Evolutionary conservation across 2,797 vertebrate species (phyloP).

Genomic region (Peromyscus melanophrys): DNA sequence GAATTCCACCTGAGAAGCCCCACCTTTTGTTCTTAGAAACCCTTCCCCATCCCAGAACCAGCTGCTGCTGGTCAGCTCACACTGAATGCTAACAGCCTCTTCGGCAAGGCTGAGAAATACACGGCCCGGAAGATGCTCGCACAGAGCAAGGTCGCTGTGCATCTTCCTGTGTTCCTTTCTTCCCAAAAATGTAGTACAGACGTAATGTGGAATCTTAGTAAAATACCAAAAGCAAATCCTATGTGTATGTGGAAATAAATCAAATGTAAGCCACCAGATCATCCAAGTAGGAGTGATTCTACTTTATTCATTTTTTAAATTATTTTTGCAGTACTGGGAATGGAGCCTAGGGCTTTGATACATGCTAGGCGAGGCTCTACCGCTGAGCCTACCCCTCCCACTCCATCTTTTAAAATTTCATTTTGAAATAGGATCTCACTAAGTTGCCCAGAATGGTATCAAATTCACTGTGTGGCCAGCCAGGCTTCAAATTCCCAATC

Average conservation of each 20-base stretch:
- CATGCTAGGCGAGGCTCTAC: neutral
- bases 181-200: neutral
- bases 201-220: neutral
- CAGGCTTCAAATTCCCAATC: neutral
- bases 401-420: neutral
- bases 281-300: neutral
- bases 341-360: neutral
- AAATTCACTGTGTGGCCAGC: neutral
- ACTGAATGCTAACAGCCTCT: neutral
- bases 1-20: neutral
- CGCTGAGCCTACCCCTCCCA: neutral
- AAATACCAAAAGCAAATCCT: slow-evolving; percentile 38
- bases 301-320: neutral
- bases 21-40: neutral
- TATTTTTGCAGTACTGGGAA: neutral
- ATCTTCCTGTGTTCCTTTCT: neutral
- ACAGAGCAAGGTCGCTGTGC: neutral
- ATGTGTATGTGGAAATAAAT: neutral
- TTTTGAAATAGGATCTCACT: neutral
- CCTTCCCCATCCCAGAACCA: neutral
- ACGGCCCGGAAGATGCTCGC: neutral
- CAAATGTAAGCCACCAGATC: neutral
- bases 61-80: neutral
- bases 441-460: neutral
- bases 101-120: neutral